These are phyloP conservation scores for Eupithecia tripunctaria DNA, from an alignment of 2,888 invertebrate genomes.

Conservation along the genomic window DNA sequence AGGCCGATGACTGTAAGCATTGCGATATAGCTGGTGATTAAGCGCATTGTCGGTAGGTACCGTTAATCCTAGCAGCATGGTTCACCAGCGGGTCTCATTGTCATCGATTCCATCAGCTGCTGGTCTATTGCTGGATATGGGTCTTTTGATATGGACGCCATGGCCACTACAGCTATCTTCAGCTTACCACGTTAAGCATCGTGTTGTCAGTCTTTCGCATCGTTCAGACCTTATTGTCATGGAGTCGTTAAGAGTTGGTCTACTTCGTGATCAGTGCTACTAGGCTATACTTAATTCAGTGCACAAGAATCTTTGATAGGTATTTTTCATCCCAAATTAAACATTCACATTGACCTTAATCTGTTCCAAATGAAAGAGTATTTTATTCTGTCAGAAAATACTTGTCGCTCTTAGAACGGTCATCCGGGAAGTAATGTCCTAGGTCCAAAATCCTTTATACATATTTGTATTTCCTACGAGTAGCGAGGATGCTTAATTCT, in stretches of 20 bases:
- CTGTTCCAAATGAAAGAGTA: no score
- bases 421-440: not conserved
- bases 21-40: constrained; percentile 22
- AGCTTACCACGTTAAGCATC: not conserved
- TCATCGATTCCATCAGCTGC: not conserved
- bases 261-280: not conserved
- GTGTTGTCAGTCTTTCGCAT: not conserved
- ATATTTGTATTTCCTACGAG: not conserved
- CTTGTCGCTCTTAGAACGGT: no score
- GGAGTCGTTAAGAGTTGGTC: not conserved
- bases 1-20: constrained; percentile 9
- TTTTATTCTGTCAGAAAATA: no score
- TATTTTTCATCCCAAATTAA: not conserved
- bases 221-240: no score
- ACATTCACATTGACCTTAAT: no score
- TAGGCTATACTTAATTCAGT: not conserved
- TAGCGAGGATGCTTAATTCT: not conserved
- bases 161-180: not conserved
- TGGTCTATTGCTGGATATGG: not conserved
- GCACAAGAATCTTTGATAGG: not conserved
- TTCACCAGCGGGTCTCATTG: not conserved
- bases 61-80: not conserved
- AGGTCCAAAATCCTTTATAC: not conserved
- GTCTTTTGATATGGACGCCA: not conserved
- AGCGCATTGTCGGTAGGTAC: constrained; percentile 17